Percentiles rank a stretch among this genome's conserved stretches.
Evolutionary conservation across 2,888 invertebrate species (phyloP).

Genomic region (Lepas anatifera): DNA sequence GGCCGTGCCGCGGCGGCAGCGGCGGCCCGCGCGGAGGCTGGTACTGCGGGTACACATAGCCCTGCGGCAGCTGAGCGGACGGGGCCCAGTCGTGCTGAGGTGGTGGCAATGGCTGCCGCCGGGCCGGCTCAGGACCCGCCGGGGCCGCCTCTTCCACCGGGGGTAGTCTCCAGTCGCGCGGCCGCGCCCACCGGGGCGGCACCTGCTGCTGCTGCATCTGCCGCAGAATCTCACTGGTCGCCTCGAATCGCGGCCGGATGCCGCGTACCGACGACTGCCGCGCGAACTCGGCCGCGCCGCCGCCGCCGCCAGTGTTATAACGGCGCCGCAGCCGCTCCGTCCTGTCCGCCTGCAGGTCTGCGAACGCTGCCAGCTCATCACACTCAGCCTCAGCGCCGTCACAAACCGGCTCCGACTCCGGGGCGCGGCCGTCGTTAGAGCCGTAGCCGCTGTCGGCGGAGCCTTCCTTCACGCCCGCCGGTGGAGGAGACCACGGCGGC

Average conservation of each 20-base stretch:
- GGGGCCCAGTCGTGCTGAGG: too few species aligned
- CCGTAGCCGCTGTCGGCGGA: slow-evolving; percentile 25
- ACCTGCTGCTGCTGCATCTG: slow-evolving; percentile 61
- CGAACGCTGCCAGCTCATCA: slow-evolving; percentile 69
- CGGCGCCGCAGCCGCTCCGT: slow-evolving; percentile 71
- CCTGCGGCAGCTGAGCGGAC: background rate
- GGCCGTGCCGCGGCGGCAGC: slow-evolving; percentile 3
- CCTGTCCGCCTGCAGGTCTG: slow-evolving; percentile 66
- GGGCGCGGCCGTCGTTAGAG: slow-evolving; percentile 17
- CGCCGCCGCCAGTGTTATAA: slow-evolving; percentile 59
- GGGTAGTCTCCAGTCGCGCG: background rate
- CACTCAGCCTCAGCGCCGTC: too few species aligned
- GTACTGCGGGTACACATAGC: slow-evolving; percentile 1
- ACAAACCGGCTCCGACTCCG: background rate
- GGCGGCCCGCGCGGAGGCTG: slow-evolving; percentile 2
- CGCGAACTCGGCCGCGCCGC: slow-evolving; percentile 67
- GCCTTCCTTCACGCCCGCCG: slow-evolving; percentile 23
- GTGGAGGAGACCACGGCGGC: slow-evolving; percentile 23
- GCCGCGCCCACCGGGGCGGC: slow-evolving; percentile 26
- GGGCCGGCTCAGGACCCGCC: background rate
- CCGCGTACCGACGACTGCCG: slow-evolving; percentile 78
- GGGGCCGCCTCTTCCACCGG: background rate
- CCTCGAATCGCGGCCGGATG: slow-evolving; percentile 73
- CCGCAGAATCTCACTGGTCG: slow-evolving; percentile 61
- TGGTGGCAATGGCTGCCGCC: too few species aligned